Evolutionary conservation across 2,797 vertebrate species (phyloP).

Genomic region (Meriones psammophilus): DNA sequence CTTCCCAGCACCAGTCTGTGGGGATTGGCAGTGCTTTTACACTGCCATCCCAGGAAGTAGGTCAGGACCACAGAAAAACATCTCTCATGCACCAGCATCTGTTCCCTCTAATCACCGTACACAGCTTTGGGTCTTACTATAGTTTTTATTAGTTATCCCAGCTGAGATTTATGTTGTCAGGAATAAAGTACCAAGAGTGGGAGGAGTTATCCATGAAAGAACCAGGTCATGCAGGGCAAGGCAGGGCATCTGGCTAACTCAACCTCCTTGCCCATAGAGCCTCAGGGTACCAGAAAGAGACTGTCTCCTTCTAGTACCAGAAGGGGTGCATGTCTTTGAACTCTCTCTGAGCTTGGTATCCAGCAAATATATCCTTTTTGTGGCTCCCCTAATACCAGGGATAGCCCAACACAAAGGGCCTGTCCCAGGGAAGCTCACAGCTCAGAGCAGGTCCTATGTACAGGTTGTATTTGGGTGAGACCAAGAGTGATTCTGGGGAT

Average conservation of each 20-base stretch:
- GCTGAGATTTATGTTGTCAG: slow-evolving; percentile 65
- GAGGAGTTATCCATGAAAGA: background rate
- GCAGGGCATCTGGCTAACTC: background rate
- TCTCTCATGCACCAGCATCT: background rate
- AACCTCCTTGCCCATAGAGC: background rate
- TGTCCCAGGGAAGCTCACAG: background rate
- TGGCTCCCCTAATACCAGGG: too few relatives aligned
- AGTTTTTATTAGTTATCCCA: slow-evolving; percentile 27
- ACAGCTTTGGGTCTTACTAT: background rate
- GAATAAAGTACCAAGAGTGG: slow-evolving; percentile 60
- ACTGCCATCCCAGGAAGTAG: background rate
- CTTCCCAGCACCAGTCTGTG: background rate
- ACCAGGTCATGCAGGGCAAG: background rate
- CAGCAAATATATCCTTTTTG: too few relatives aligned
- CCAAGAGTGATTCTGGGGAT: background rate
- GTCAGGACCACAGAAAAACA: background rate
- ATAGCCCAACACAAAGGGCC: background rate
- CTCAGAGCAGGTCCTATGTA: background rate
- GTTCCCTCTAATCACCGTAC: background rate
- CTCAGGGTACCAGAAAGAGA: too few relatives aligned
- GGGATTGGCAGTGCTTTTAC: background rate
- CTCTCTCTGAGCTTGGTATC: background rate
- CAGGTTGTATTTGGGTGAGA: too few relatives aligned
- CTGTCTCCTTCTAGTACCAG: background rate
- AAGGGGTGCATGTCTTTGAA: background rate